A percentile compares a stretch with the other conserved stretches of the same genome.
These are phyloP conservation scores for Baryphthengus martii DNA, from an alignment of 2,113 vertebrate genomes.

Conservation along the genomic window DNA sequence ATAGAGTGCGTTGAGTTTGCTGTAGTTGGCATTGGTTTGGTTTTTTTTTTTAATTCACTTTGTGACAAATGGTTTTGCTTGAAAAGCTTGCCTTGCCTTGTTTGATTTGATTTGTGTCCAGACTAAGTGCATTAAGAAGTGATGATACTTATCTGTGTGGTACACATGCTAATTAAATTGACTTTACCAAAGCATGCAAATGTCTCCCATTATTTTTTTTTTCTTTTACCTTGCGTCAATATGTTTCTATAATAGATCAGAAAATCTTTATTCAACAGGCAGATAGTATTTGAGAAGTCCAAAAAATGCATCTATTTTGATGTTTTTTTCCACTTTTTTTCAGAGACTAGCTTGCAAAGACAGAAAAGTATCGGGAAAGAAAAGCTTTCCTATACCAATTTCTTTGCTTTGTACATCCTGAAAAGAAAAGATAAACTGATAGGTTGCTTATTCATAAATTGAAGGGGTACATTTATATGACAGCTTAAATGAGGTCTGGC, in stretches of 20 bases:
- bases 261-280: constrained; percentile 36
- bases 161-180: constrained; percentile 35
- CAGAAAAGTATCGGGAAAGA: neutral
- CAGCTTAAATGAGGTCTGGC: constrained; percentile 22
- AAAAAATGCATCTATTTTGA: neutral
- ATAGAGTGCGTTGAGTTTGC: neutral
- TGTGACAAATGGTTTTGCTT: neutral
- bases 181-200: constrained; percentile 25
- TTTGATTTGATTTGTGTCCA: constrained; percentile 45
- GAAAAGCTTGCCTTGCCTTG: constrained; percentile 33
- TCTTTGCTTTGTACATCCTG: neutral
- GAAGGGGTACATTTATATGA: neutral
- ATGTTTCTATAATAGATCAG: constrained; percentile 16
- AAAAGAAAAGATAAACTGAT: constrained; percentile 22
- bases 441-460: constrained; percentile 25
- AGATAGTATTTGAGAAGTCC: neutral
- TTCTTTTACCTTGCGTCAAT: constrained; percentile 22
- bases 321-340: neutral
- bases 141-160: constrained; percentile 30
- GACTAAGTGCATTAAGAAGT: neutral
- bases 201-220: constrained; percentile 43
- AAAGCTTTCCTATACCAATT: neutral
- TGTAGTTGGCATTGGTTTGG: neutral
- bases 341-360: neutral
- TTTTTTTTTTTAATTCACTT: neutral